Evolutionary conservation across 2,888 invertebrate genomes (phyloP), one percentile per base, ranked within the genome.

Genomic region (Eupithecia dodoneata): DNA sequence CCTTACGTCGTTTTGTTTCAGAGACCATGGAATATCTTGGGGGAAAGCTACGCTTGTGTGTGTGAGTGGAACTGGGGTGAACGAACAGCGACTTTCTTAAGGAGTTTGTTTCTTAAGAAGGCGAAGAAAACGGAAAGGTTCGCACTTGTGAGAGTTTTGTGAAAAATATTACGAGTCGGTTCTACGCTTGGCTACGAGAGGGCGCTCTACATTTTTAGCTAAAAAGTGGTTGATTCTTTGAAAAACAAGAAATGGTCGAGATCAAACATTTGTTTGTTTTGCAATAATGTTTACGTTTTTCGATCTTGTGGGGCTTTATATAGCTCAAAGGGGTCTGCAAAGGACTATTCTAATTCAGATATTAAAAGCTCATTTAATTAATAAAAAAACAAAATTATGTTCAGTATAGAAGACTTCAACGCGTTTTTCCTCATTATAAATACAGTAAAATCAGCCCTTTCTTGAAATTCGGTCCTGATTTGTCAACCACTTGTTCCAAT

Each of bases 41-140:
- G 85, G 85, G 82, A 80, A 78, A 79, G 73, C 70, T 77, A 65
- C 71, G 52, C 79, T 83, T 78, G 74, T 88, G 92, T 66, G 90
- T 89, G 80, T 79, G 81, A 45, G 7, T 82, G 82, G 84, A 86
- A 63, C 65, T 73, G 69, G 80, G 78, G 80, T 76, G 86, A 85
- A 84, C 88, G 88, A 88, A 85, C 86, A 87, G 85, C 87, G 91
- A 92, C 90, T 93, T 94, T 94, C 94, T 94, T 93, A 88, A 90
- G 91, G 88, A 89, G 89, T 90, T 87, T 83, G 87, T 93, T 94
- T 94, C 94, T 93, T 94, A 94, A 93, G 93, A 94, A 94, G 86
- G 90, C 89, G 92, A 94, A 94, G 94, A 94, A 95, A 93, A 85
- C 88, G 89, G 90, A 93, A 94, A 94, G 93, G 94, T 92, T 94